Base-by-base conservation (phyloP, 2,797 vertebrate species). In the Eurystomus glaucurus region DNA sequence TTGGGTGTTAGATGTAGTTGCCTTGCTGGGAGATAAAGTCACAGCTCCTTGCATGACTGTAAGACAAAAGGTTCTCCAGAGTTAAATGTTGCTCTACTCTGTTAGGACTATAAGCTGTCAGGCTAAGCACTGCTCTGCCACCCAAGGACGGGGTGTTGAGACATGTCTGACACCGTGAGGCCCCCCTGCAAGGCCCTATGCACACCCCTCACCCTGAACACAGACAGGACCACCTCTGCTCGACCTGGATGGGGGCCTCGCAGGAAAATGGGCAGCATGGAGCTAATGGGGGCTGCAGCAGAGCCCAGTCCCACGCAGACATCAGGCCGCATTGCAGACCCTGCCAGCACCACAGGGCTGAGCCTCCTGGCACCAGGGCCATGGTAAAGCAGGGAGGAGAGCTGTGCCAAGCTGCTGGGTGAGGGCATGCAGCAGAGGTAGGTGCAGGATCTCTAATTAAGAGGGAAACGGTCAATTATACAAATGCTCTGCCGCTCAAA, bases 191-290 rank as follows among this genome's bases (percentile, higher is more conserved):
- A 33, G n/a, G 23, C 25, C 16, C 66, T 41, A 1, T 12, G 20
- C 14, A 50, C n/a, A 9, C 4, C 23, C 25, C 25, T 61, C 1
- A 2, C 11, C 35, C 39, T 35, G 22, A 39, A 29, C 62, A 60
- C 0, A 1, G 45, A 50, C 61, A 76, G 33, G 29, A 85, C 29
- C 29, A 8, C 5, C 39, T 72, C 64, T 29, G 20, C 26, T 20
- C 3, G 1, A 75, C 9, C 28, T 3, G 0, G 23, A n/a, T 0
- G 0, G 11, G 14, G n/a, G 1, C n/a, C 29, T 21, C 5, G 1
- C 31, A 91, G 46, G 10, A 39, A 80, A 70, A 35, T 0, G 1
- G 12, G 46, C 22, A 86, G 58, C n/a, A 8, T 0, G 2, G 64
- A 65, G 43, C 39, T n/a, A 33, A 16, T 1, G 2, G 9, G n/a